phyloP scores from a whole-genome alignment of 2,888 invertebrate genomes.

The Thera obeliscata region DNA sequence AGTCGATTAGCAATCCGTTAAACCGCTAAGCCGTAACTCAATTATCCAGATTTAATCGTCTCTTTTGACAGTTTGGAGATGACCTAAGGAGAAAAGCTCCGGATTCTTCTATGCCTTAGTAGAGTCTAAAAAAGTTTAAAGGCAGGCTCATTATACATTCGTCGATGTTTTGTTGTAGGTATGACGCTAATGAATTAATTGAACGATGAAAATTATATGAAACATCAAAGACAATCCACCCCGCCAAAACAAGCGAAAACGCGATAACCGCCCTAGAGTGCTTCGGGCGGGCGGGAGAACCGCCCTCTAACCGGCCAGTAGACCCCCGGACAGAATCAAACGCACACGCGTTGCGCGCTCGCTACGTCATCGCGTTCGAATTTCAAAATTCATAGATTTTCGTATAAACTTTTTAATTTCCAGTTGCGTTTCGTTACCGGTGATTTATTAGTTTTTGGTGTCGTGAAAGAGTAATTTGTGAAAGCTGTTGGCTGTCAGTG shows the following conservation, averaged over 20 bases:
- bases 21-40: too few relatives aligned
- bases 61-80: too few relatives aligned
- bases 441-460: constrained; percentile 55
- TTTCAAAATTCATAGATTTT: constrained; percentile 43
- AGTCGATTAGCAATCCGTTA: too few relatives aligned
- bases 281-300: constrained; percentile 54
- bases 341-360: constrained; percentile 51
- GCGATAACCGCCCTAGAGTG: constrained; percentile 49
- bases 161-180: too few relatives aligned
- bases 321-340: constrained; percentile 44
- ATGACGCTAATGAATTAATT: neutral
- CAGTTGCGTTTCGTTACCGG: constrained; percentile 40
- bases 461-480: constrained; percentile 48
- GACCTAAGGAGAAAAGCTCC: too few relatives aligned
- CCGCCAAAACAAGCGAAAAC: constrained; percentile 42
- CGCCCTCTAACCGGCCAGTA: constrained; percentile 58
- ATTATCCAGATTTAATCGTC: too few relatives aligned
- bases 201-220: neutral
- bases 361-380: constrained; percentile 52
- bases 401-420: constrained; percentile 34
- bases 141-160: too few relatives aligned
- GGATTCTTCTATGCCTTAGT: too few relatives aligned
- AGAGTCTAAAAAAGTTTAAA: too few relatives aligned
- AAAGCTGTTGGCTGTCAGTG: constrained; percentile 64
- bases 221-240: constrained; percentile 22